Base-by-base conservation (phyloP, 2,797 vertebrate species). In the Lithobates pipiens region DNA sequence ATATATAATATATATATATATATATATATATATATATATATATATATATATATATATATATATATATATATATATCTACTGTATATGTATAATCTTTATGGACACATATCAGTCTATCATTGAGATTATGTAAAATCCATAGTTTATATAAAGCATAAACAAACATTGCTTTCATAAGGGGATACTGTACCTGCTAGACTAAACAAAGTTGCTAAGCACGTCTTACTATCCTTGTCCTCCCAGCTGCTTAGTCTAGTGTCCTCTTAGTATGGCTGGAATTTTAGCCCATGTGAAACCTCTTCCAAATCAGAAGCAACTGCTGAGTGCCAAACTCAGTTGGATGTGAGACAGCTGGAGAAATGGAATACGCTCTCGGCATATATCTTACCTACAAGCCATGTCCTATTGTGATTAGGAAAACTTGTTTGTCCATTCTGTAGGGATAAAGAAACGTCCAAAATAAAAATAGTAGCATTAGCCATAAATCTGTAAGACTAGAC, bases 251-350 rank as follows among this genome's bases (percentile, higher is more conserved):
- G 68, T 77, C 8, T 80, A 57, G 79, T 34, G 39, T 27, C 21
- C 76, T 69, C 57, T 65, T 79, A 77, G 29, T 67, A 54, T 86
- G 39, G 6, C n/a, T 88, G 36, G 39, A 89, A 73, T 39, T 1
- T 34, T 85, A 21, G 50, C 76, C 10, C 80, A 73, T n/a, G 16
- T 82, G 44, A 80, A 3, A 86, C n/a, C 44, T 44, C 77, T 88
- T 85, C 77, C 78, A 61, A 77, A 82, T 39, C 50, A 87, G 78
- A 67, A 75, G 61, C 16, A 88, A 75, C 42, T 86, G 16, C 50
- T 42, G 88, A 76, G 68, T 85, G 1, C 36, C 87, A 65, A 65
- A 85, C 72, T 86, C 13, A 9, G 86, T 69, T 86, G 27, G 89
- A 88, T 82, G 78, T 27, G 39, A 80, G 23, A 75, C 23, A 42